phyloP scores from a whole-genome alignment of 2,888 invertebrate genomes.

The Morpho helenor region DNA sequence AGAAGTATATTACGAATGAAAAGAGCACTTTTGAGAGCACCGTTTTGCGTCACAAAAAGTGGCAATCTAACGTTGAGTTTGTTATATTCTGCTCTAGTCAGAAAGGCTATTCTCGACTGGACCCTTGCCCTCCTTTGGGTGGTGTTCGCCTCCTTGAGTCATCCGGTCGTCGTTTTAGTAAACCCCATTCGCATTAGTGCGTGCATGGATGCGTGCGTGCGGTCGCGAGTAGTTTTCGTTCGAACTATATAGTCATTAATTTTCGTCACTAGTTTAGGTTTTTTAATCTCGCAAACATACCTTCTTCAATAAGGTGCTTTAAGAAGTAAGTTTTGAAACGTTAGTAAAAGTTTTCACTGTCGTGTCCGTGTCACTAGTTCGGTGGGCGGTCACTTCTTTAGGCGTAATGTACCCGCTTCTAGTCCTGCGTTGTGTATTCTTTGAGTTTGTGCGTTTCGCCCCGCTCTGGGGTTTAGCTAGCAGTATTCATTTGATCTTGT shows the following conservation, averaged over 20 bases:
- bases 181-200: conserved; percentile 59
- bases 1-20: neutral
- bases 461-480: neutral
- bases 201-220: conserved; percentile 27
- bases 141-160: neutral
- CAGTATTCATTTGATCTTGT: conserved; percentile 12
- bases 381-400: conserved; percentile 23
- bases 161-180: conserved; percentile 32
- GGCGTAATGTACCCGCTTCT: conserved; percentile 40
- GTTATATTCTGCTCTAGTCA: too few species aligned
- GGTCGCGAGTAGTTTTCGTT: conserved; percentile 22
- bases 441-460: conserved; percentile 2
- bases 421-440: conserved; percentile 50
- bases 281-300: conserved; percentile 21
- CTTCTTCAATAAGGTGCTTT: conserved; percentile 24
- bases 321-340: conserved; percentile 21
- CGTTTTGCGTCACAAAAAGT: too few species aligned
- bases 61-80: too few species aligned
- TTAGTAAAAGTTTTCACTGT: conserved; percentile 16
- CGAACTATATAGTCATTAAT: conserved; percentile 14
- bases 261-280: conserved; percentile 23
- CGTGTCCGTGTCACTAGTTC: conserved; percentile 25
- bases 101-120: too few species aligned
- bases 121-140: too few species aligned
- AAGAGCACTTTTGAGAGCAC: too few species aligned